Evolutionary conservation across 2,797 vertebrate genomes (phyloP).

Genomic region (Petrocephalus sullivani): DNA sequence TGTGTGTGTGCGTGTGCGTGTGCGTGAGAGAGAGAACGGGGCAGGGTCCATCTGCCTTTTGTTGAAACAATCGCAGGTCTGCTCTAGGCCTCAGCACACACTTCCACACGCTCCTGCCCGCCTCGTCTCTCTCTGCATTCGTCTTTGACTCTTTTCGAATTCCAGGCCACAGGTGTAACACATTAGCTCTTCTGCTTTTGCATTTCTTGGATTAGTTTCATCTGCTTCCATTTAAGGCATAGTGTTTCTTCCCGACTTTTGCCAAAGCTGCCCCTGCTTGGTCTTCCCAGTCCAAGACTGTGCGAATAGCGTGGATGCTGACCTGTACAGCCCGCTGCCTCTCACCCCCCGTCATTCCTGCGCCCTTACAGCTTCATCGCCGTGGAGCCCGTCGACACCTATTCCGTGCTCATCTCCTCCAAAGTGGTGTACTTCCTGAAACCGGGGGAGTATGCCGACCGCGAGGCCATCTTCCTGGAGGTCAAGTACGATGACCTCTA

Average conservation of each 20-base stretch:
- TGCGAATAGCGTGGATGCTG: neutral
- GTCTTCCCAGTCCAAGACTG: neutral
- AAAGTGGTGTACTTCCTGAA: slow-evolving; percentile 92
- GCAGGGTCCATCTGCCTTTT: neutral
- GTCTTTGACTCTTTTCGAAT: neutral
- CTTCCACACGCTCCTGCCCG: neutral
- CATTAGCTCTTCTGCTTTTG: neutral
- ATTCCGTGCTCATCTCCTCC: slow-evolving; percentile 93
- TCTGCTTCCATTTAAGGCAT: neutral
- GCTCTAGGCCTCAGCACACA: neutral
- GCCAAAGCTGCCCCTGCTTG: neutral
- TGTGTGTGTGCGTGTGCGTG: neutral
- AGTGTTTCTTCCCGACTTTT: neutral
- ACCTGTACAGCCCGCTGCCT: neutral
- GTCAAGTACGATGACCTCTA: slow-evolving; percentile 94
- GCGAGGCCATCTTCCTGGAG: slow-evolving; percentile 90
- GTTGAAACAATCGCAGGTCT: neutral
- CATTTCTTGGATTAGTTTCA: neutral
- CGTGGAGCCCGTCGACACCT: slow-evolving; percentile 84
- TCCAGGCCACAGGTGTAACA: neutral
- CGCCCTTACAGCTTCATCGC: slow-evolving; percentile 80
- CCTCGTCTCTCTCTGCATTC: neutral
- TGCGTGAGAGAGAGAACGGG: neutral
- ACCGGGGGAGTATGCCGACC: slow-evolving; percentile 74
- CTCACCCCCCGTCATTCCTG: neutral